These are phyloP conservation scores for Argyrosomus regius DNA, from an alignment of 2,797 vertebrate species.

Conservation along the genomic window DNA sequence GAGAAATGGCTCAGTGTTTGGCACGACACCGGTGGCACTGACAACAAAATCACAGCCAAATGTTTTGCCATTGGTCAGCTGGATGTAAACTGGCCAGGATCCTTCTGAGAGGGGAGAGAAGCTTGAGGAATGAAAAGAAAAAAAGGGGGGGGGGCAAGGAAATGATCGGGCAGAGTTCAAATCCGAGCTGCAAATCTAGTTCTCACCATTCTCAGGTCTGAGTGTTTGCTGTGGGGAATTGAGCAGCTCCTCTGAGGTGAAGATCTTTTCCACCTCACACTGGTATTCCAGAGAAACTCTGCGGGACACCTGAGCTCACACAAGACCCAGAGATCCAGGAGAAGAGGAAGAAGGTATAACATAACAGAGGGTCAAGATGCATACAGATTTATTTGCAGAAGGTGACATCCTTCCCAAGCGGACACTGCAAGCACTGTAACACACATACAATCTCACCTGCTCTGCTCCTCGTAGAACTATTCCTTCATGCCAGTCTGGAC, in stretches of 20 bases:
- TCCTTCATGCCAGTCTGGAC: constrained; percentile 96
- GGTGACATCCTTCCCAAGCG: neutral
- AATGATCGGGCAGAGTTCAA: neutral
- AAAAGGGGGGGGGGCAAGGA: neutral
- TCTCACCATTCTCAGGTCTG: constrained; percentile 73
- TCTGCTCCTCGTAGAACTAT: constrained; percentile 89
- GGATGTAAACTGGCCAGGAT: constrained; percentile 92
- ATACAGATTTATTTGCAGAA: neutral
- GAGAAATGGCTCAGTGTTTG: constrained; percentile 91
- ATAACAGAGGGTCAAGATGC: constrained; percentile 4
- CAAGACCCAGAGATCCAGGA: constrained; percentile 1
- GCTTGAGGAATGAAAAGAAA: neutral
- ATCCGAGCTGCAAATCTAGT: neutral
- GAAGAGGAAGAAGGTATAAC: constrained; percentile 1
- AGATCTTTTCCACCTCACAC: constrained; percentile 91
- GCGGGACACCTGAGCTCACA: constrained; percentile 84
- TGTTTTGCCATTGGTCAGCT: constrained; percentile 91
- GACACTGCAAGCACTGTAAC: neutral
- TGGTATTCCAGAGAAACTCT: constrained; percentile 90
- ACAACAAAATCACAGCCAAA: constrained; percentile 95
- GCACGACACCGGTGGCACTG: constrained; percentile 94
- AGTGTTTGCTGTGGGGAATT: constrained; percentile 71
- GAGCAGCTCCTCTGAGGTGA: constrained; percentile 86
- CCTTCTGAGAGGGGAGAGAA: constrained; percentile 71
- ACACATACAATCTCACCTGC: constrained; percentile 78